A percentile compares a stretch with the other conserved stretches of the same genome.
Evolutionary conservation across 2,113 vertebrate species (phyloP).

Genomic region (Pedionomus torquatus): DNA sequence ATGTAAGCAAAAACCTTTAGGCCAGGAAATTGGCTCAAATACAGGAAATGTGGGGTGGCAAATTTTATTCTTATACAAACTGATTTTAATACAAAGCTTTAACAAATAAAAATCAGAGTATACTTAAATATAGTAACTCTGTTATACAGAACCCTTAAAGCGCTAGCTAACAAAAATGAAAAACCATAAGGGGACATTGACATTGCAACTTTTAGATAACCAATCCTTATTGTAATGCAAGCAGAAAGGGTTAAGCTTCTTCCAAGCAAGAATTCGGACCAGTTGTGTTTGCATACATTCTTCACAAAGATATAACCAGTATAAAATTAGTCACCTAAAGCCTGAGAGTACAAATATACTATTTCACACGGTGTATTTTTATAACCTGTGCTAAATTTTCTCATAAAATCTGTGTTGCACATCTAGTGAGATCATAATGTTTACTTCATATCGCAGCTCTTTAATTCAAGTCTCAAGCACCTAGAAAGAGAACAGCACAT

Average conservation of each 20-base stretch:
- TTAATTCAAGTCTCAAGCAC: neutral
- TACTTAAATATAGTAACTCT: neutral
- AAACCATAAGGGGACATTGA: neutral
- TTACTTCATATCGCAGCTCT: neutral
- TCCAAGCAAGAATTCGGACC: neutral
- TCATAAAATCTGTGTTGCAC: neutral
- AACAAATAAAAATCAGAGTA: neutral
- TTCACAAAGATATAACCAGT: neutral
- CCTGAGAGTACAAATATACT: neutral
- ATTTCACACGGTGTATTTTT: neutral
- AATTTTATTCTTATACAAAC: neutral
- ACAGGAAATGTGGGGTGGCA: neutral
- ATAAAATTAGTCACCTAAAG: neutral
- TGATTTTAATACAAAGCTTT: neutral
- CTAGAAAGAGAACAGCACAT: neutral
- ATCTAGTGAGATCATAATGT: neutral
- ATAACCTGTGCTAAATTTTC: neutral
- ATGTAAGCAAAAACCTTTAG: neutral
- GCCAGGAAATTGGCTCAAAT: neutral
- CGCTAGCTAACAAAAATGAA: neutral
- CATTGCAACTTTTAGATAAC: neutral
- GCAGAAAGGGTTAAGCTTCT: neutral
- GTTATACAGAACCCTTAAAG: neutral
- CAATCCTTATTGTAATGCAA: neutral
- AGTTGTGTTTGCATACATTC: neutral